Conservation (phyloP, 2,113 vertebrate genomes). For the Clarias macrocephalus region DNA sequence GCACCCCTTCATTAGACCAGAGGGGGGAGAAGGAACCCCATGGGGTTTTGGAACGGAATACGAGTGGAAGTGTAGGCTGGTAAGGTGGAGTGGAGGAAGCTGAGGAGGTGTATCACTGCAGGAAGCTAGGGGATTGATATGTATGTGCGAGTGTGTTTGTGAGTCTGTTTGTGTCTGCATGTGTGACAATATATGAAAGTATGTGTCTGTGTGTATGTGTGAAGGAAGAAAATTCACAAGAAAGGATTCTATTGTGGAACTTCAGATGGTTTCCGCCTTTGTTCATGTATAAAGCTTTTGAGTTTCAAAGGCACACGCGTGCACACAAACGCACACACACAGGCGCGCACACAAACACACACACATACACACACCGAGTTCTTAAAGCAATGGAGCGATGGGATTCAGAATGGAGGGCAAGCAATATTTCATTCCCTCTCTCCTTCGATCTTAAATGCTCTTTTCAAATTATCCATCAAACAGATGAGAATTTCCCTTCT, state of each 20-base stretch:
- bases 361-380: conserved; percentile 4
- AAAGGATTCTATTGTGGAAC: conserved; percentile 45
- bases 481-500: conserved; percentile 57
- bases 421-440: conserved; percentile 37
- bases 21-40: conserved; percentile 11
- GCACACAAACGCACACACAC: conserved; percentile 20
- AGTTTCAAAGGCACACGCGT: conserved; percentile 38
- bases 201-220: conserved; percentile 6
- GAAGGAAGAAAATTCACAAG: conserved; percentile 17
- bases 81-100: conserved; percentile 26
- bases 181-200: conserved; percentile 31
- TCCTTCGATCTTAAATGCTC: conserved; percentile 50
- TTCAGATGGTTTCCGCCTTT: conserved; percentile 50
- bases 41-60: conserved; percentile 33
- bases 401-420: conserved; percentile 34
- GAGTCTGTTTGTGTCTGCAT: conserved; percentile 12
- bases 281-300: conserved; percentile 46
- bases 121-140: conserved; percentile 15
- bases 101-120: conserved; percentile 23
- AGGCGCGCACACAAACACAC: neutral
- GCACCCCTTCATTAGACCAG: conserved; percentile 61
- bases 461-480: conserved; percentile 67
- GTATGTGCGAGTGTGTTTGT: conserved; percentile 14
- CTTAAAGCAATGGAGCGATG: conserved; percentile 21
- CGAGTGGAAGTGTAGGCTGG: conserved; percentile 35